Conservation (phyloP, 2,113 vertebrate genomes). For the Odontesthes bonariensis region DNA sequence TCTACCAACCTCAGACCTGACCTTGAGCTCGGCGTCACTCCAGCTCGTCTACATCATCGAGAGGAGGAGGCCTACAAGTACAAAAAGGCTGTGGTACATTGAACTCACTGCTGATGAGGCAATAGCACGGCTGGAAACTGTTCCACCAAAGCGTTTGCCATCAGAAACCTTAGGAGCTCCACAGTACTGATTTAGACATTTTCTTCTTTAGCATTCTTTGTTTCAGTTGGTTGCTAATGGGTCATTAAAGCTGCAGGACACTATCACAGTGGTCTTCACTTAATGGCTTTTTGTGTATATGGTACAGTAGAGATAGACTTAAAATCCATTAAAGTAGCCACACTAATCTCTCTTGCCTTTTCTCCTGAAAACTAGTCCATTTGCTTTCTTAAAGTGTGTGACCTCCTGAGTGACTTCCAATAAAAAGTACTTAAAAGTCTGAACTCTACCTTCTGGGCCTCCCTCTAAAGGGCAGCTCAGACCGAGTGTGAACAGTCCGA, state of each 20-base stretch:
- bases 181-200: neutral
- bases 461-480: slow-evolving; percentile 10
- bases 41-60: no score
- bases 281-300: slow-evolving; percentile 5
- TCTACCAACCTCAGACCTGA: no score
- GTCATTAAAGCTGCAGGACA: slow-evolving; percentile 1
- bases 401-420: slow-evolving; percentile 43
- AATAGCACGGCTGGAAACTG: no score
- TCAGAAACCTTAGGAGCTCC: neutral
- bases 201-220: neutral
- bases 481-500: neutral
- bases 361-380: slow-evolving; percentile 24
- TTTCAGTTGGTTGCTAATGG: slow-evolving; percentile 8
- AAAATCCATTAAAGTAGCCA: slow-evolving; percentile 38
- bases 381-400: slow-evolving; percentile 32
- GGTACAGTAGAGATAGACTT: neutral
- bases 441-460: slow-evolving; percentile 15
- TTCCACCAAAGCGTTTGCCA: no score
- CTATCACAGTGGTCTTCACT: neutral
- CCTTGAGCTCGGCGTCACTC: no score
- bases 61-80: no score
- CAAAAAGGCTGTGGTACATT: no score
- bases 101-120: no score
- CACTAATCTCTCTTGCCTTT: slow-evolving; percentile 14
- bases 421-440: slow-evolving; percentile 47